These are phyloP conservation scores for Ptychadena robeensis DNA, from an alignment of 2,797 vertebrate genomes.

Conservation along the genomic window DNA sequence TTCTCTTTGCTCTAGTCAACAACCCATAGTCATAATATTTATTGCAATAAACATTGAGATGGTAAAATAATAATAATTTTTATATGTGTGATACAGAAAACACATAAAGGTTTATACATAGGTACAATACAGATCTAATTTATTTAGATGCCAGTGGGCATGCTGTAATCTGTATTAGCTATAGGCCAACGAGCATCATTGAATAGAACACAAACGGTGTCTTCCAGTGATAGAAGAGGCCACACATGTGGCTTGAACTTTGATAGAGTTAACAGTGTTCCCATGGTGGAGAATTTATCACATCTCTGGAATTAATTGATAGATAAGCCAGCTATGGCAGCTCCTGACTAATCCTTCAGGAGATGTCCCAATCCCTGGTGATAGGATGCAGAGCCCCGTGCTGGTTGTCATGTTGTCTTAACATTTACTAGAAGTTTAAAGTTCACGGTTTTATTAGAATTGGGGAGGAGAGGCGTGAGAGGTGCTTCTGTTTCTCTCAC, in stretches of 20 bases:
- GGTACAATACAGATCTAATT: no score
- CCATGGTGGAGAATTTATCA: conserved; percentile 35
- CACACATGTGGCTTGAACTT: background rate
- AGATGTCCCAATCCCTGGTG: conserved; percentile 36
- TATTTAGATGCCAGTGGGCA: no score
- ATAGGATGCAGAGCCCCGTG: conserved; percentile 35
- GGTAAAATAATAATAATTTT: no score
- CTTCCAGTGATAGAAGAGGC: background rate
- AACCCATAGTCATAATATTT: no score
- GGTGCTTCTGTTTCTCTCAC: background rate
- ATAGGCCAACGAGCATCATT: no score
- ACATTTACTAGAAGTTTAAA: conserved; percentile 51
- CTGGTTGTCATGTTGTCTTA: conserved; percentile 44
- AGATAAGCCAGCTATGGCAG: conserved; percentile 25
- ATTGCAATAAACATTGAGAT: no score
- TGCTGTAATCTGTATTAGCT: no score
- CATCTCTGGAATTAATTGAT: conserved; percentile 47
- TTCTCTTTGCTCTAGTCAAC: no score
- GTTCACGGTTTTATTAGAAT: conserved; percentile 32
- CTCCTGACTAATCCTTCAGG: conserved; percentile 37
- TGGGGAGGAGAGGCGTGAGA: background rate
- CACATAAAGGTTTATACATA: no score
- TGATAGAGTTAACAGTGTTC: conserved; percentile 24
- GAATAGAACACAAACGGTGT: background rate
- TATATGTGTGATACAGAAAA: no score